These are phyloP conservation scores for Eupithecia centaureata DNA, from an alignment of 2,888 invertebrate species.

Conservation along the genomic window DNA sequence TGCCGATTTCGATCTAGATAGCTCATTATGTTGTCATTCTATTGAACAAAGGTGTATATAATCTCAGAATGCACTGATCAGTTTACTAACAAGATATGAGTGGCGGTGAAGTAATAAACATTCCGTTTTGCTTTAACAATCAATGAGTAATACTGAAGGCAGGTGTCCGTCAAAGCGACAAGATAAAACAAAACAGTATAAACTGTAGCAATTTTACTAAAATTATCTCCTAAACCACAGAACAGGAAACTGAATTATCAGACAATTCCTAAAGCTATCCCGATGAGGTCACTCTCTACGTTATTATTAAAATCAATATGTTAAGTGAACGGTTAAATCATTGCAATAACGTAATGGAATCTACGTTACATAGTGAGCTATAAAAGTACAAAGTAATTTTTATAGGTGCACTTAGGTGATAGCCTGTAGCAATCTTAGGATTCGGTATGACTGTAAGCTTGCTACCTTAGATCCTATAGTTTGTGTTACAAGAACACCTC, in stretches of 20 bases:
- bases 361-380: conserved; percentile 7
- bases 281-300: conserved; percentile 2
- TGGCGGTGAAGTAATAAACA: conserved; percentile 40
- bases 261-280: conserved; percentile 15
- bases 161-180: conserved; percentile 12
- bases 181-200: conserved; percentile 7
- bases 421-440: background rate
- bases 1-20: background rate
- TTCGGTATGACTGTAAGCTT: too few relatives aligned
- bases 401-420: conserved; percentile 10
- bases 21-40: conserved; percentile 9
- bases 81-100: conserved; percentile 38
- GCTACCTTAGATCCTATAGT: too few relatives aligned
- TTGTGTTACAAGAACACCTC: too few relatives aligned
- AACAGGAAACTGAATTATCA: conserved; percentile 29
- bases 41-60: conserved; percentile 39
- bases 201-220: conserved; percentile 8
- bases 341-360: conserved; percentile 37
- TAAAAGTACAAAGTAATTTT: conserved; percentile 16
- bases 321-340: conserved; percentile 44
- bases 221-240: conserved; percentile 34
- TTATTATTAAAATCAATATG: conserved; percentile 49
- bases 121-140: conserved; percentile 31
- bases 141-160: conserved; percentile 21
- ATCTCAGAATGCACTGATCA: conserved; percentile 36